These are phyloP conservation scores for Ypsolopha sequella DNA, from an alignment of 2,888 invertebrate species.

Conservation along the genomic window DNA sequence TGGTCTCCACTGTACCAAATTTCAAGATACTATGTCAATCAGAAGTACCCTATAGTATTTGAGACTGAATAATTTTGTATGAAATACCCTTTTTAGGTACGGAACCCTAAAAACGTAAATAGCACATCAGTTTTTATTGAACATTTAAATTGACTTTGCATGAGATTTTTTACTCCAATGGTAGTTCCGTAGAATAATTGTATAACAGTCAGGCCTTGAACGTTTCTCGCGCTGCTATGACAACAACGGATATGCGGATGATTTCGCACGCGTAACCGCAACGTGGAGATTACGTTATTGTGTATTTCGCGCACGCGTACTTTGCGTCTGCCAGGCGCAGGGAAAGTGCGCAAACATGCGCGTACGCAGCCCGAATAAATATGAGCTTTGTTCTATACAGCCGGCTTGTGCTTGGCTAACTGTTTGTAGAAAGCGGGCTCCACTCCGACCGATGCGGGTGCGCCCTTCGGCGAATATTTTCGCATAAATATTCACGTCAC, in stretches of 20 bases:
- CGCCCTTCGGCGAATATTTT: conserved; percentile 65
- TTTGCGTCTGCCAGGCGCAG: conserved; percentile 17
- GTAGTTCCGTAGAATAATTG: background rate
- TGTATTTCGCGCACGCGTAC: conserved; percentile 19
- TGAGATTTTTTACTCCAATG: background rate
- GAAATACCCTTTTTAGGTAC: too few relatives aligned
- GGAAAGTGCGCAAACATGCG: conserved; percentile 52
- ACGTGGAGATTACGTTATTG: conserved; percentile 36
- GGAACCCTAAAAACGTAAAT: too few relatives aligned
- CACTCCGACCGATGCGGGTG: conserved; percentile 46
- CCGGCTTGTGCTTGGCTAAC: conserved; percentile 15
- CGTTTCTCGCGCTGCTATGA: conserved; percentile 8
- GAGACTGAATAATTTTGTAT: too few relatives aligned
- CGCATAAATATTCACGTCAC: conserved; percentile 62
- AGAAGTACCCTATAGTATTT: too few relatives aligned
- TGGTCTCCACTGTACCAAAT: too few relatives aligned
- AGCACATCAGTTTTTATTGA: background rate
- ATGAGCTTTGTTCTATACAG: conserved; percentile 55
- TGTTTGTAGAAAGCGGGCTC: conserved; percentile 61
- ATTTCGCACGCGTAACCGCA: conserved; percentile 23
- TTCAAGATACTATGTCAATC: too few relatives aligned
- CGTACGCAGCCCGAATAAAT: conserved; percentile 52
- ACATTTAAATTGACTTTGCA: background rate
- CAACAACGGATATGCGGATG: conserved; percentile 33
- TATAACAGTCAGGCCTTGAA: conserved; percentile 31